These are phyloP conservation scores for Enteromius fasciolatus DNA, from an alignment of 2,797 vertebrate genomes.

Conservation along the genomic window DNA sequence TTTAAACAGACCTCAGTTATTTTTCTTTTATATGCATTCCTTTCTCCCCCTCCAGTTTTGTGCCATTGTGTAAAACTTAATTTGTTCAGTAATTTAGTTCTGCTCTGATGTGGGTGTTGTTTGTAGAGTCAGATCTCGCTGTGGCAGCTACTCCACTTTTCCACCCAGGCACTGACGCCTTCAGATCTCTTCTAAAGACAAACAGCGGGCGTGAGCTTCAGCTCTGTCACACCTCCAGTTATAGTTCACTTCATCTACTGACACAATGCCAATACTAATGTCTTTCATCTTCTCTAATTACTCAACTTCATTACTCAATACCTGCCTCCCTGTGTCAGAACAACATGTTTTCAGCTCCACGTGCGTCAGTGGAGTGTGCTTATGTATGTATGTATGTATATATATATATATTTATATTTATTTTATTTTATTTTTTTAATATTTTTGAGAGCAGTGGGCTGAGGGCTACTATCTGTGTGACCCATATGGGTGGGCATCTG, in stretches of 20 bases:
- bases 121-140: slow-evolving; percentile 60
- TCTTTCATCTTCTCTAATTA: slow-evolving; percentile 48
- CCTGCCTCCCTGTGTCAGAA: background rate
- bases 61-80: background rate
- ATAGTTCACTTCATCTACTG: slow-evolving; percentile 55
- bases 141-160: slow-evolving; percentile 61
- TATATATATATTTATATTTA: too few relatives aligned
- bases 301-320: slow-evolving; percentile 18
- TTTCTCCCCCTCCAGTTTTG: background rate
- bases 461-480: slow-evolving; percentile 21
- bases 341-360: background rate
- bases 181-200: slow-evolving; percentile 50
- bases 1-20: background rate
- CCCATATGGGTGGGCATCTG: slow-evolving; percentile 57
- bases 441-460: slow-evolving; percentile 21
- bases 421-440: too few relatives aligned
- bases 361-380: background rate
- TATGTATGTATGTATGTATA: too few relatives aligned
- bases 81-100: background rate
- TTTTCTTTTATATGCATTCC: background rate
- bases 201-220: slow-evolving; percentile 41
- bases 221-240: slow-evolving; percentile 66
- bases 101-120: slow-evolving; percentile 35
- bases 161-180: slow-evolving; percentile 63
- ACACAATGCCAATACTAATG: slow-evolving; percentile 56